phyloP scores from a whole-genome alignment of 1,140 invertebrate genomes.

The Polypedilum vanderplanki region DNA sequence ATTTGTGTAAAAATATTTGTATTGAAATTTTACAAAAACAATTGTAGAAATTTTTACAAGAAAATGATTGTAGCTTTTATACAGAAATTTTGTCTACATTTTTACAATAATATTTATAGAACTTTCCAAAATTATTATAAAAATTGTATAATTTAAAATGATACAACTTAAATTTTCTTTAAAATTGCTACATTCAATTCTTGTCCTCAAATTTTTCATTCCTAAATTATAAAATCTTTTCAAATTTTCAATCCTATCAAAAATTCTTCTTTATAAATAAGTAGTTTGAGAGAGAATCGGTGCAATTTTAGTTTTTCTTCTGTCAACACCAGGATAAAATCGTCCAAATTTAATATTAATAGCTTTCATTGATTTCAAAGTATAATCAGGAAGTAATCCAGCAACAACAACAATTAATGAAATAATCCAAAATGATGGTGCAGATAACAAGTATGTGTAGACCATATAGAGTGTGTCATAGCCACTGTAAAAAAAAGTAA shows the following conservation, averaged over 20 bases:
- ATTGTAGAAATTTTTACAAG: too few relatives aligned
- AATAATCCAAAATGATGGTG: slow-evolving; percentile 54
- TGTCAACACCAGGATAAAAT: slow-evolving; percentile 38
- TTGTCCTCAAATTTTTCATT: too few relatives aligned
- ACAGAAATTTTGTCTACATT: too few relatives aligned
- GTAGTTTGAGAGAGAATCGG: neutral
- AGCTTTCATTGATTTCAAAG: slow-evolving; percentile 38
- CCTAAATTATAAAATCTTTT: too few relatives aligned
- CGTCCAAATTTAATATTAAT: slow-evolving; percentile 37
- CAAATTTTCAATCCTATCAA: neutral
- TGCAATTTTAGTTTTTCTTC: slow-evolving; percentile 24
- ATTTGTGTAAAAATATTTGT: too few relatives aligned
- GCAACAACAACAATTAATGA: slow-evolving; percentile 49
- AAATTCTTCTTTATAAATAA: neutral
- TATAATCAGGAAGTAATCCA: slow-evolving; percentile 55
- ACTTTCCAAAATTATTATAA: too few relatives aligned
- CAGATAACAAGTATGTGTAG: slow-evolving; percentile 51
- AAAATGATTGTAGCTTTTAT: too few relatives aligned
- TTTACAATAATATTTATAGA: too few relatives aligned
- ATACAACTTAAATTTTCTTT: too few relatives aligned
- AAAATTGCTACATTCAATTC: too few relatives aligned
- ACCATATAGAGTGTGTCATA: slow-evolving; percentile 56
- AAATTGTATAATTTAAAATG: too few relatives aligned
- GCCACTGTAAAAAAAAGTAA: slow-evolving; percentile 44
- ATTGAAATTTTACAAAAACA: too few relatives aligned